Conservation (phyloP, 1,140 invertebrate genomes). For the Cydia fagiglandana region DNA sequence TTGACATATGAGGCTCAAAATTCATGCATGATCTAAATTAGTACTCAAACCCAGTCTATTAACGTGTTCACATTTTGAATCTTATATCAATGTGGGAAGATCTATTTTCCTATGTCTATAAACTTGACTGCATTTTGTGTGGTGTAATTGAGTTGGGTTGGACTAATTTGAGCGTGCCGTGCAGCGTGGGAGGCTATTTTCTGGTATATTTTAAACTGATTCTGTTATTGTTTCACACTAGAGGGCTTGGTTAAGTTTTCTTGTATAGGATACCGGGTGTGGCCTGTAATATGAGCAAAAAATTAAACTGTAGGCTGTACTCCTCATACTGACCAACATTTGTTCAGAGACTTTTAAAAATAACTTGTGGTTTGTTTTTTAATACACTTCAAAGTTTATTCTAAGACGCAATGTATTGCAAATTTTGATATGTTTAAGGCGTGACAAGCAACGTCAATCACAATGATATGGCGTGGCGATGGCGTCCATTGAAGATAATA, state of each 20-base stretch:
- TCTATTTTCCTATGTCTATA: not conserved
- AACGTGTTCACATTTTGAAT: not conserved
- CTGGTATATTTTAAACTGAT: not conserved
- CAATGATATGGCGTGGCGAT: too few species aligned
- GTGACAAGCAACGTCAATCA: too few species aligned
- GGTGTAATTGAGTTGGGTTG: not conserved
- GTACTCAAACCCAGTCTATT: not conserved
- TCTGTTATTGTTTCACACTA: not conserved
- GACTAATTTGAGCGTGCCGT: not conserved
- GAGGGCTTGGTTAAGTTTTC: not conserved
- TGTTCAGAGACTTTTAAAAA: too few species aligned
- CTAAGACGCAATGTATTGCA: too few species aligned
- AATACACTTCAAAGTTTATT: too few species aligned
- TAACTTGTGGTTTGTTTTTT: too few species aligned
- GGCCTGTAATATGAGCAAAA: too few species aligned
- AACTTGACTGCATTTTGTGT: not conserved
- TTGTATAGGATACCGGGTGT: too few species aligned
- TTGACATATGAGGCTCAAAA: constrained; percentile 4
- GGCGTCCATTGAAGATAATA: too few species aligned
- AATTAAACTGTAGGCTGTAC: too few species aligned
- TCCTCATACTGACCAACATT: too few species aligned
- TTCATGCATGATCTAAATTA: not conserved
- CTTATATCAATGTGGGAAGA: not conserved
- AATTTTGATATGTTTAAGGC: too few species aligned
- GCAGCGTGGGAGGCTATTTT: not conserved